Conservation (phyloP, 2,888 invertebrate species). For the Diarsia rubi region DNA sequence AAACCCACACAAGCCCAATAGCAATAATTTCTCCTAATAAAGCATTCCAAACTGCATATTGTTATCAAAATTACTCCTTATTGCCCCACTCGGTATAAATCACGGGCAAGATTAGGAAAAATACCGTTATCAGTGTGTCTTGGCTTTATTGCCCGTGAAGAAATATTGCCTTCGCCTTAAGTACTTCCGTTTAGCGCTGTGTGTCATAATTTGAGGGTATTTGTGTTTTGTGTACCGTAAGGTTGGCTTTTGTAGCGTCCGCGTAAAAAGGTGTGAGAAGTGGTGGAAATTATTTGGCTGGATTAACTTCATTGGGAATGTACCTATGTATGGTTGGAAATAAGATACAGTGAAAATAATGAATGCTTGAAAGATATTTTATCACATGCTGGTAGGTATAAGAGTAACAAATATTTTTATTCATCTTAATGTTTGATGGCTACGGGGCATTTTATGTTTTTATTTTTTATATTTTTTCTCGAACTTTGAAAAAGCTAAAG, state of each 20-base stretch:
- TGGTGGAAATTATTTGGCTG: background rate
- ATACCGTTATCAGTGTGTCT: conserved; percentile 70
- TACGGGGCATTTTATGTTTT: too few relatives aligned
- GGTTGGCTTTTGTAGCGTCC: conserved; percentile 27
- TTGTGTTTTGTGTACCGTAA: conserved; percentile 65
- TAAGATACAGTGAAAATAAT: background rate
- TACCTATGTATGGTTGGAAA: background rate
- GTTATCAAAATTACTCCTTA: conserved; percentile 70
- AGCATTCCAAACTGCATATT: conserved; percentile 52
- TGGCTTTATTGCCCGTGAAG: conserved; percentile 79
- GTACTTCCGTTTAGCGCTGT: conserved; percentile 74
- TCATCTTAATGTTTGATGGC: background rate
- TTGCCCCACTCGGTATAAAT: conserved; percentile 69
- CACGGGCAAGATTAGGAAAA: conserved; percentile 67
- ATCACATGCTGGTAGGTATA: too few relatives aligned
- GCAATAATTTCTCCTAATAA: conserved; percentile 46
- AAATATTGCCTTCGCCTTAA: conserved; percentile 76
- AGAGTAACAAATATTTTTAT: too few relatives aligned
- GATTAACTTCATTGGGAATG: background rate
- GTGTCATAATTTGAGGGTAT: conserved; percentile 78
- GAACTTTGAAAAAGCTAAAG: too few relatives aligned
- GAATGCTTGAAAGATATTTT: too few relatives aligned
- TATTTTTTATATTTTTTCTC: too few relatives aligned
- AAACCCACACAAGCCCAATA: conserved; percentile 19
- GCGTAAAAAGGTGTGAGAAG: background rate